A percentile compares a stretch with the other conserved stretches of the same genome.
These are phyloP conservation scores for Heliconius cydno DNA, from an alignment of 2,888 invertebrate genomes.

Conservation along the genomic window DNA sequence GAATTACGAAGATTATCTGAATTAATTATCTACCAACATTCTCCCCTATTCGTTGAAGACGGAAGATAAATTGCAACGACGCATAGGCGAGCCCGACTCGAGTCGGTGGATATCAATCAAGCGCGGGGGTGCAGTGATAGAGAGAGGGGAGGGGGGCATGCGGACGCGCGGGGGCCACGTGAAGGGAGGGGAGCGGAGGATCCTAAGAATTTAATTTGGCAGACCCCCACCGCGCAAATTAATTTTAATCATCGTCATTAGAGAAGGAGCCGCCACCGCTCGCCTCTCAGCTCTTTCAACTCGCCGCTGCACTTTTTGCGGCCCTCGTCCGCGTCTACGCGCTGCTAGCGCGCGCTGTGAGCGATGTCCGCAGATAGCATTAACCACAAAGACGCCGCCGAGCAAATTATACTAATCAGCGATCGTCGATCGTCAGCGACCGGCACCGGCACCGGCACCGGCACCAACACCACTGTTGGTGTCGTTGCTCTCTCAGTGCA, in stretches of 20 bases:
- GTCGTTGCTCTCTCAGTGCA: too few relatives aligned
- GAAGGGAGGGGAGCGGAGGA: constrained; percentile 35
- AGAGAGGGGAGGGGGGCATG: background rate
- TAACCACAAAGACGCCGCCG: constrained; percentile 39
- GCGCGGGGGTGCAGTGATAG: constrained; percentile 19
- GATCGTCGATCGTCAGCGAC: constrained; percentile 41
- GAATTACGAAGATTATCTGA: background rate
- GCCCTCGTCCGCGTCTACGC: constrained; percentile 51
- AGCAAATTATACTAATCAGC: constrained; percentile 53
- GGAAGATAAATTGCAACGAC: constrained; percentile 24
- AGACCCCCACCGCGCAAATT: constrained; percentile 68
- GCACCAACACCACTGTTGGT: too few relatives aligned
- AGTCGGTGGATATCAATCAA: constrained; percentile 43
- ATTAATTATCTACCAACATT: constrained; percentile 3
- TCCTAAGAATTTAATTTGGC: constrained; percentile 75
- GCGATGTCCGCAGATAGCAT: constrained; percentile 35
- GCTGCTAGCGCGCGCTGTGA: constrained; percentile 14
- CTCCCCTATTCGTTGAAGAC: constrained; percentile 16
- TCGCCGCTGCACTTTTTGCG: constrained; percentile 54
- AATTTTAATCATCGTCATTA: constrained; percentile 81
- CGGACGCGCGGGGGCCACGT: too few relatives aligned
- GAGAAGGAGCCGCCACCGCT: constrained; percentile 50
- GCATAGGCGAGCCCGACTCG: constrained; percentile 28
- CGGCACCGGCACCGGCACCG: background rate
- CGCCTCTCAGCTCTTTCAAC: constrained; percentile 53